Evolutionary conservation across 2,888 invertebrate genomes (phyloP), one percentile per base, ranked within the genome.

Genomic region (Leucoptera coffeella): DNA sequence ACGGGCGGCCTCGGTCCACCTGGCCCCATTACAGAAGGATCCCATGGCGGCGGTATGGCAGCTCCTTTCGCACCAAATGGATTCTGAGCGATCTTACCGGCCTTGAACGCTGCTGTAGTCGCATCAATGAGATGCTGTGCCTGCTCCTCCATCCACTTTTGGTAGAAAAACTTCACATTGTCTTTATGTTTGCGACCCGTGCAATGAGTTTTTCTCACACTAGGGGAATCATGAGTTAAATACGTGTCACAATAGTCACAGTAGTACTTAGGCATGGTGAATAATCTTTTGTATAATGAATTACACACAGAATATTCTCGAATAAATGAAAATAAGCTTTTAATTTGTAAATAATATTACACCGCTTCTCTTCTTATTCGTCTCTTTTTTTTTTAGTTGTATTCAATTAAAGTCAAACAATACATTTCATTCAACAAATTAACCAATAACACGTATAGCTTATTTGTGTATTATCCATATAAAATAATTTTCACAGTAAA

Each of bases 141-240:
- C 69, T 99, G 96, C 53, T 99, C 96, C 56, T 99, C 99, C 91
- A 99, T 94, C 99, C 97, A 99, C 73, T 96, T 96, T 57, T 99
- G 97, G 56, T 99, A 99, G 50, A 91, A 99, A 54, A 95, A 91
- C 55, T 97, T 91, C 0, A 99, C 99, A 58, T 99, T 99, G 51
- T 99, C 99, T 58, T 99, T 97, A 61, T 99, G 99, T 64, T 99
- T 99, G 39, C 99, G 78, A 8, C 99, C 99, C 17, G 94, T 95
- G 54, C 97, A 99, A 53, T 99, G 99, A 7, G 99, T 99, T 74
- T 99, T 99, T 33, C 99, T 75, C 3, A 99, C 99, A 35, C 97
- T 99, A 0, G 99, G 99, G 37, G 95, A 95, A 57, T 96, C 95
- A 55, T 96, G 95, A 1, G 99, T 99, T 38, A 99, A 71, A 58